Evolutionary conservation across 2,797 vertebrate genomes (phyloP), one percentile per base, ranked within the genome.

Genomic region (Anabacerthia variegaticeps): DNA sequence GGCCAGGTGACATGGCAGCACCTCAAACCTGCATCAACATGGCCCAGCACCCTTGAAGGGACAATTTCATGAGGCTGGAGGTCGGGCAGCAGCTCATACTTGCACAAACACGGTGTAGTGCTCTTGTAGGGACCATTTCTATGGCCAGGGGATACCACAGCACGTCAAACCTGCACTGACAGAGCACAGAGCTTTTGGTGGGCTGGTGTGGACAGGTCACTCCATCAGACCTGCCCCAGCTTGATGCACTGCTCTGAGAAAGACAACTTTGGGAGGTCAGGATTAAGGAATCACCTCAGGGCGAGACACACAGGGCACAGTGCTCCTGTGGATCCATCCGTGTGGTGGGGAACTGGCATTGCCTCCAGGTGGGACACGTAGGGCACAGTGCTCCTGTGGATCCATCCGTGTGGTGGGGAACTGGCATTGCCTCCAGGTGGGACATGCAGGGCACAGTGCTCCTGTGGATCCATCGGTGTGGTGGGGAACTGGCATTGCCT

Each of bases 81-180:
- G 9, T 30, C 2, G 2, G 23, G 27, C 28, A 44, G 28, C 0
- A 0, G 6, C 3, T 62, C 34, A 61, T 32, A 19, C 16, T 34
- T 12, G 34, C 12, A 63, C 22, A 32, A 41, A 34, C 4, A 36
- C 0, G 0, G 12, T 0, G 1, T 1, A 52, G 4, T 12, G 12
- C 39, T 32, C 20, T 14, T 10, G 15, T 8, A 51, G 6, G 8
- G 28, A 8, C 20, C 21, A 3, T 14, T 62, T 11, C 10, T 12
- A 2, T 5, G 17, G 17, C 21, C 30, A 7, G 49, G 8, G 3
- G 10, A 14, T 26, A 12, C 0, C 2, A 24, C 19, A 36, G 46
- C 6, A 4, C 55, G 43, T 63, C 78, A 44, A 3, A 26, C 44
- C 52, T 7, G 8, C 32, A 30, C 6, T 0, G 18, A 26, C 49